A percentile compares a stretch with the other conserved stretches of the same genome.
phyloP scores from a whole-genome alignment of 2,797 vertebrate genomes.

The Crypturellus tataupa region DNA sequence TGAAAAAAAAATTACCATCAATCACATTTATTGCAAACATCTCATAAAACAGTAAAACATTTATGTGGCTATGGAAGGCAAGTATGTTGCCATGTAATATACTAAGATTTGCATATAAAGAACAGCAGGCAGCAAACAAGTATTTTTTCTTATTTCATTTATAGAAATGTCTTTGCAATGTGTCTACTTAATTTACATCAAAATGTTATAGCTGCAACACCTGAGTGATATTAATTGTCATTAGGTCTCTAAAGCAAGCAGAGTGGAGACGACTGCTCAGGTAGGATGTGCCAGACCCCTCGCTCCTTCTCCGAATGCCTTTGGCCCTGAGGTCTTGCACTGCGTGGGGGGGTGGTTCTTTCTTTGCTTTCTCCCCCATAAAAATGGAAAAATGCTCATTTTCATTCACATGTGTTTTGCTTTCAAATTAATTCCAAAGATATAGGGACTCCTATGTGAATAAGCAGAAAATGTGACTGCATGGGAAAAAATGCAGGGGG shows the following conservation, averaged over 20 bases:
- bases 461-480: constrained; percentile 59
- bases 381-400: too few relatives aligned
- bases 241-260: neutral
- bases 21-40: constrained; percentile 84
- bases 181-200: constrained; percentile 75
- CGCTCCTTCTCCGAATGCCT: constrained; percentile 35
- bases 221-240: constrained; percentile 32
- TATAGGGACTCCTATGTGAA: neutral
- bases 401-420: neutral
- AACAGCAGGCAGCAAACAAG: constrained; percentile 80
- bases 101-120: constrained; percentile 78
- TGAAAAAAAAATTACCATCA: constrained; percentile 76
- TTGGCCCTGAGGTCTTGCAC: constrained; percentile 56
- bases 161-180: constrained; percentile 68
- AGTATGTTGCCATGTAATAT: constrained; percentile 75
- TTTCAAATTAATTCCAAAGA: constrained; percentile 34
- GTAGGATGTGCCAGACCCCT: constrained; percentile 20
- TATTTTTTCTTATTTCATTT: constrained; percentile 76
- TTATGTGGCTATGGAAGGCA: constrained; percentile 78
- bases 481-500: constrained; percentile 42
- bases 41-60: constrained; percentile 80
- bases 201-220: constrained; percentile 67
- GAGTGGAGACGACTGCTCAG: neutral
- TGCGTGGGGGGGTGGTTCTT: neutral
- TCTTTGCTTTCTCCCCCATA: neutral